Conservation (phyloP, 1,140 invertebrate species). For the Drosophila ohnishii region DNA sequence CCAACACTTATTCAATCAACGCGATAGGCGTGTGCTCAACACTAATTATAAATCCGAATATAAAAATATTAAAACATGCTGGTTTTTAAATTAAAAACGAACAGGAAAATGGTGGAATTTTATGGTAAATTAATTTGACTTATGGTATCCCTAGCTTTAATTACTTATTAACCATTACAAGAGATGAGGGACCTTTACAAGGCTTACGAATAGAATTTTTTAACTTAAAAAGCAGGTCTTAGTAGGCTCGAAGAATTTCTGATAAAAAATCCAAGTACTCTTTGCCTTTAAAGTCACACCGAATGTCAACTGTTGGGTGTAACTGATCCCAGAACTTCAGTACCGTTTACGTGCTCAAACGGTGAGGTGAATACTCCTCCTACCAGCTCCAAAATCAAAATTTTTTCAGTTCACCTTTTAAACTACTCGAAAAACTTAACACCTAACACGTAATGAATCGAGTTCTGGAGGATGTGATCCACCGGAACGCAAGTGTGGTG, state of each 20-base stretch:
- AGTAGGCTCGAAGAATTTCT: not conserved
- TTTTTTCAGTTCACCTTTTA: not conserved
- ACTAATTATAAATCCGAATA: conserved; percentile 33
- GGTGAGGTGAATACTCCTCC: not conserved
- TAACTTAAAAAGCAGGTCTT: fast-evolving
- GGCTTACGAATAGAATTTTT: not conserved
- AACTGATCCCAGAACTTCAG: not conserved
- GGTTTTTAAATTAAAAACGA: conserved; percentile 1
- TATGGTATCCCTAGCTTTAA: not conserved
- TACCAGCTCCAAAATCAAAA: not conserved
- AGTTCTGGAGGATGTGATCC: conserved; percentile 63
- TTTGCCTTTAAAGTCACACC: not conserved
- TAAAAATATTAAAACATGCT: conserved; percentile 15
- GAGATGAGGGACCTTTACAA: too few relatives aligned
- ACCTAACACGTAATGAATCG: conserved; percentile 52
- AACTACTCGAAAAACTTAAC: not conserved
- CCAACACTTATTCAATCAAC: too few relatives aligned
- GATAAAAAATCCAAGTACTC: not conserved
- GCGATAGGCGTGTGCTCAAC: conserved; percentile 21
- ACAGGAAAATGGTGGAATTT: not conserved
- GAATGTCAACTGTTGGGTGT: not conserved
- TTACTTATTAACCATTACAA: not conserved
- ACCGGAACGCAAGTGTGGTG: conserved; percentile 34
- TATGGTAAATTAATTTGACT: not conserved
- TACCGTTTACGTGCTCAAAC: not conserved